Base-by-base conservation (phyloP, 2,113 vertebrate genomes). In the Mustelus asterias region DNA sequence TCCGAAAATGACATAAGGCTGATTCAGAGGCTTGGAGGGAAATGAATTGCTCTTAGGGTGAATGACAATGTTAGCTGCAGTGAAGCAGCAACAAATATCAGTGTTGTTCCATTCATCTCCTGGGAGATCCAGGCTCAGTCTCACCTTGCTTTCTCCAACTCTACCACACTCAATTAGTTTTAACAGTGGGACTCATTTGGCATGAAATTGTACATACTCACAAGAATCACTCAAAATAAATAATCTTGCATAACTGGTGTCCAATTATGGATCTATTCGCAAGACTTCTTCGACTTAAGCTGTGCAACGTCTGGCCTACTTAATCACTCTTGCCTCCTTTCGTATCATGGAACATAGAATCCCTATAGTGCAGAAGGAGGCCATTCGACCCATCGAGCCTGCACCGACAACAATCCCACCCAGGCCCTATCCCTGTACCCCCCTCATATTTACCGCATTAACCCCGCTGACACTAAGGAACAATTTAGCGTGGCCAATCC, bases 141-240 rank as follows among this genome's bases (percentile, higher is more conserved):
- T 29, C 54, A 92, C 33, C 58, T 92, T n/a, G 54, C 88, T 92
- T 92, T 33, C 33, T 16, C 10, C 58, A 63, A 92, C 14, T 63
- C 60, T 67, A 65, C 60, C 89, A 93, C 58, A 93, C 89, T 93
- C 89, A 93, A 65, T 93, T 93, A 93, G 89, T 65, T 67, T 65
- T 16, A 37, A 65, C 89, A 65, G 89, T 33, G 9, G 33, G n/a
- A 67, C n/a, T 67, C 65, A 65, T 93, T 93, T 37, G 29, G 89
- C 89, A 67, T 93, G 60, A 93, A 93, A 93, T 65, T 67, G 60
- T 65, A 22, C 65, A 60, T 13, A 60, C 11, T 92, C 88, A 22
- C 60, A 93, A 65, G 18, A 16, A 37, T 37, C 60, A n/a, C 9
- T n/a, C 29, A 1, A 67, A 93, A 65, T 93, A 93, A 93, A 67